These are phyloP conservation scores for Megaustenia siamemsis DNA, from an alignment of 2,888 invertebrate species.

Conservation along the genomic window DNA sequence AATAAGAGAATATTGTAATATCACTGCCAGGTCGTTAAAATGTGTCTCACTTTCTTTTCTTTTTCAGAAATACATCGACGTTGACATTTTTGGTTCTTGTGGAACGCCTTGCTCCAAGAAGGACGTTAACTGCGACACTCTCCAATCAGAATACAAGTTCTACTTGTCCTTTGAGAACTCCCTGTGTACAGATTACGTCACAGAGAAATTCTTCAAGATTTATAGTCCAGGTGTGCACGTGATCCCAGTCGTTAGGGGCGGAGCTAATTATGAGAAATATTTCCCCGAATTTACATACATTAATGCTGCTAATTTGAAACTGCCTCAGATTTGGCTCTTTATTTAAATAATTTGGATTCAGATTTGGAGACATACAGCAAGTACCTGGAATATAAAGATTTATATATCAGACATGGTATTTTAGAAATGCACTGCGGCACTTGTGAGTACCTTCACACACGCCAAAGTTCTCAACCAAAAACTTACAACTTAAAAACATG, in stretches of 20 bases:
- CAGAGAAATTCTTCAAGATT: conserved; percentile 49
- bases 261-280: conserved; percentile 27
- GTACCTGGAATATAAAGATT: conserved; percentile 38
- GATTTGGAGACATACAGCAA: background rate
- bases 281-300: conserved; percentile 46
- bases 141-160: conserved; percentile 33
- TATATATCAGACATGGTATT: background rate
- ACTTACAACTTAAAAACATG: background rate
- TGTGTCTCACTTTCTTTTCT: too few relatives aligned
- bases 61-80: conserved; percentile 40
- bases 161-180: conserved; percentile 54
- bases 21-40: too few relatives aligned
- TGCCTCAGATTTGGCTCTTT: conserved; percentile 46
- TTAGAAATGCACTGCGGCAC: background rate
- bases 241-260: conserved; percentile 44
- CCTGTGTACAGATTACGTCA: conserved; percentile 50
- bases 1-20: too few relatives aligned
- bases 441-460: conserved; percentile 11
- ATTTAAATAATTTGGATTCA: conserved; percentile 38
- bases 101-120: conserved; percentile 6
- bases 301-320: conserved; percentile 50
- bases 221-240: background rate
- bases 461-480: background rate
- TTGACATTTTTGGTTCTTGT: conserved; percentile 39
- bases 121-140: background rate